Base-by-base conservation (phyloP, 2,797 vertebrate genomes). In the Bradypodion pumilum region DNA sequence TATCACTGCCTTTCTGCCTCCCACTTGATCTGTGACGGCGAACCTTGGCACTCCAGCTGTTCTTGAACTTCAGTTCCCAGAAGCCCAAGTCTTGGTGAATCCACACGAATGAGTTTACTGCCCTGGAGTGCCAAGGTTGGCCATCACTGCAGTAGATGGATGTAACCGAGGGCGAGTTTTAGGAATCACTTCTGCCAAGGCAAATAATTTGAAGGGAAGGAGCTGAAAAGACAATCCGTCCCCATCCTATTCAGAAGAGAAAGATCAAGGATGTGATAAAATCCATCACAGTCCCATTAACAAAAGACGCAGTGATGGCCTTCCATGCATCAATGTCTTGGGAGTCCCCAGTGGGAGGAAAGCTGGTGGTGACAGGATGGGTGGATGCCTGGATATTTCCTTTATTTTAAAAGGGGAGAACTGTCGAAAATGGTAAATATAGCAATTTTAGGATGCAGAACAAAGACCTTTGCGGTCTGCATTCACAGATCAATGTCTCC, bases 171-270 rank as follows among this genome's bases (percentile, higher is more conserved):
- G 62, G 32, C 60, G 27, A 42, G 40, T 25, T 19, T 12, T 21
- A 16, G 35, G 62, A 44, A 52, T 9, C 10, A 40, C 13, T n/a
- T 9, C 40, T 37, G 62, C 78, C 84, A 60, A 80, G 60, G 65
- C 52, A 85, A 85, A 75, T 80, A 68, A 59, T 74, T 35, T 1
- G 62, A 80, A 74, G 25, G 70, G 73, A 80, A 85, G 56, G 23
- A 5, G 63, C 37, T 59, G 46, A 21, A 68, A 52, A 23, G 44
- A 16, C 40, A 13, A 35, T 40, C 63, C 27, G 32, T 23, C 42
- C 46, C 73, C 23, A 46, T 13, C 46, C 62, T 56, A 42, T 75
- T 66, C 81, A 75, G 73, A 40, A 29, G 25, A 52, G 27, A 42
- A 65, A 49, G 62, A 75, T 68, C 8, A 56, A 66, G 46, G 19